A percentile compares a stretch with the other conserved stretches of the same genome.
Evolutionary conservation across 2,888 invertebrate genomes (phyloP).

Genomic region (Cremastinae sp.): DNA sequence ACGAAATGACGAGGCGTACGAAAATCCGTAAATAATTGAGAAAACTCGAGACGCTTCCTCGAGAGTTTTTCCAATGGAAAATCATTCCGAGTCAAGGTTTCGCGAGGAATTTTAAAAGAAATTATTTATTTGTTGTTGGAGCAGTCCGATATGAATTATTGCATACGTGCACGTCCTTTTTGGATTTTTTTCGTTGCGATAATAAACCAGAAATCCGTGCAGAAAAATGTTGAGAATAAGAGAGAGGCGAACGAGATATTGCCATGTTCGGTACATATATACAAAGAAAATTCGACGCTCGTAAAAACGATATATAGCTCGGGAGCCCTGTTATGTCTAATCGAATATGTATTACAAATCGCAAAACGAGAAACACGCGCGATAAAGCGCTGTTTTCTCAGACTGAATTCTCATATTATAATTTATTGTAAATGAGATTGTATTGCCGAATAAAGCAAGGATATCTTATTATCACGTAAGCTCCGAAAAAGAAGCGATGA

Average conservation of each 20-base stretch:
- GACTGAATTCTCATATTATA: slow-evolving; percentile 41
- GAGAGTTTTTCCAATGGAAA: no score
- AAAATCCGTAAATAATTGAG: no score
- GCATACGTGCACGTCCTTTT: no score
- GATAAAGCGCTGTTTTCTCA: slow-evolving; percentile 54
- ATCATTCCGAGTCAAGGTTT: no score
- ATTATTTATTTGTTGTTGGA: no score
- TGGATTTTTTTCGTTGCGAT: no score
- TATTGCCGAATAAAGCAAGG: slow-evolving; percentile 44
- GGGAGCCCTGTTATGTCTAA: slow-evolving; percentile 29
- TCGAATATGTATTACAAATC: slow-evolving; percentile 53
- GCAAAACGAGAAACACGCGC: slow-evolving; percentile 27
- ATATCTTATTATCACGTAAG: slow-evolving; percentile 41
- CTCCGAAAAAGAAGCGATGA: slow-evolving; percentile 2
- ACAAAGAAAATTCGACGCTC: slow-evolving; percentile 16
- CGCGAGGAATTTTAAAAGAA: no score
- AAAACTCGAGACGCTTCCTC: no score
- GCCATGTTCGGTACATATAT: background rate
- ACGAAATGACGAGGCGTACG: background rate
- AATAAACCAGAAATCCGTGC: no score
- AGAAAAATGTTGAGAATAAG: no score
- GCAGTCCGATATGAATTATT: no score
- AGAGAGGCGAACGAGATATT: no score
- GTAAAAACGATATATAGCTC: slow-evolving; percentile 28
- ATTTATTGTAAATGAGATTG: slow-evolving; percentile 47